Conservation (phyloP, 1,140 invertebrate species). For the Xylocopa sonorina region DNA sequence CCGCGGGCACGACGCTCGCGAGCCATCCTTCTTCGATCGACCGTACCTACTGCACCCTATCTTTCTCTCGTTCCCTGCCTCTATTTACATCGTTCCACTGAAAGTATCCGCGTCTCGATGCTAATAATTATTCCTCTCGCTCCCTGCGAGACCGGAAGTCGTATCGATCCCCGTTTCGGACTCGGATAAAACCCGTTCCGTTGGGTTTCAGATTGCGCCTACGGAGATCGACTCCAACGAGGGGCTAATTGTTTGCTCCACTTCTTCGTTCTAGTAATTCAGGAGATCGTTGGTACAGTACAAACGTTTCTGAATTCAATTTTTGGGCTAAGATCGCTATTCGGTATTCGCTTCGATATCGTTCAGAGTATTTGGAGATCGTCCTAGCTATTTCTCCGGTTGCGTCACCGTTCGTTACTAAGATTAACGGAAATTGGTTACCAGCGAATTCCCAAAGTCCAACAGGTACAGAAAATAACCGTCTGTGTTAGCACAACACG, state of each 20-base stretch:
- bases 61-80: not conserved
- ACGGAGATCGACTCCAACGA: too few species aligned
- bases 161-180: conserved; percentile 3
- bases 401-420: too few species aligned
- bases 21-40: conserved; percentile 32
- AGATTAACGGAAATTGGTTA: too few species aligned
- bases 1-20: conserved; percentile 5
- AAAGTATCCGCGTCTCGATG: not conserved
- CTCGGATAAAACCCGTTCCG: not conserved
- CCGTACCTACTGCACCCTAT: not conserved
- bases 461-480: not conserved
- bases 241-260: too few species aligned
- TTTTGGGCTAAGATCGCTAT: too few species aligned
- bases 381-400: too few species aligned
- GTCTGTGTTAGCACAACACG: too few species aligned
- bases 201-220: not conserved
- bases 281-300: too few species aligned
- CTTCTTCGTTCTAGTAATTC: too few species aligned
- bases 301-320: too few species aligned
- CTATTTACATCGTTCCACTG: conserved; percentile 25
- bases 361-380: too few species aligned
- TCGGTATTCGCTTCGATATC: too few species aligned
- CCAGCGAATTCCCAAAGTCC: not conserved
- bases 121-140: conserved; percentile 18
- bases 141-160: not conserved